phyloP scores from a whole-genome alignment of 2,797 vertebrate species.

The Sebastes diploproa region DNA sequence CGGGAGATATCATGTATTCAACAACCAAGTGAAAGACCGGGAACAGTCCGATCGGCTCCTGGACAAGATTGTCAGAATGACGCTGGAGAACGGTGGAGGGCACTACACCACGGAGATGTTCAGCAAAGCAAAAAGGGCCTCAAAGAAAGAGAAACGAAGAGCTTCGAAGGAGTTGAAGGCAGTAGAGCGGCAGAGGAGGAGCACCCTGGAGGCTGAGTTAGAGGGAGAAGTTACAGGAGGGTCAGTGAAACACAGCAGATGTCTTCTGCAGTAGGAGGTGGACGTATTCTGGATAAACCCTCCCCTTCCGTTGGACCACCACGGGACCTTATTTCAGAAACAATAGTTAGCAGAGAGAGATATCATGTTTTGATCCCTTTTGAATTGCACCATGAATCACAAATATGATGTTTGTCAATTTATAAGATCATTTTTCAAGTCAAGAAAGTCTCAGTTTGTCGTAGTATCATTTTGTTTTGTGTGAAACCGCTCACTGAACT shows the following conservation, averaged over 20 bases:
- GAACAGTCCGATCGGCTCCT: slow-evolving; percentile 32
- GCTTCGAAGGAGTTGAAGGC: slow-evolving; percentile 17
- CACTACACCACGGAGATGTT: slow-evolving; percentile 44
- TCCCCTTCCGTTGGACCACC: no score
- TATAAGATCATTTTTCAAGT: no score
- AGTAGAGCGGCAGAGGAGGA: slow-evolving; percentile 33
- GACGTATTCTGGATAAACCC: not conserved
- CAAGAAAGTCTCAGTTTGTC: no score
- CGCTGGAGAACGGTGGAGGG: slow-evolving; percentile 17
- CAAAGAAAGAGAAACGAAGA: slow-evolving; percentile 18
- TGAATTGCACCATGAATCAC: no score
- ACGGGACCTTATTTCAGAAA: no score
- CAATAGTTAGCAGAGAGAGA: no score
- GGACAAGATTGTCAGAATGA: slow-evolving; percentile 41
- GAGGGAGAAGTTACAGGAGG: slow-evolving; percentile 1
- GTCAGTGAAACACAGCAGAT: not conserved
- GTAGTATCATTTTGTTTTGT: no score
- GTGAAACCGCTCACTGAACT: no score
- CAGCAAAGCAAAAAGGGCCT: slow-evolving; percentile 3
- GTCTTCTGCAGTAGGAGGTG: slow-evolving; percentile 39
- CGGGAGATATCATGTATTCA: slow-evolving; percentile 55
- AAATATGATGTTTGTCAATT: no score
- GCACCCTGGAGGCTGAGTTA: slow-evolving; percentile 13
- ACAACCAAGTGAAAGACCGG: slow-evolving; percentile 23
- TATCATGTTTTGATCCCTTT: no score